These are phyloP conservation scores for Chinchilla lanigera DNA, from an alignment of 2,113 vertebrate species.

Conservation along the genomic window DNA sequence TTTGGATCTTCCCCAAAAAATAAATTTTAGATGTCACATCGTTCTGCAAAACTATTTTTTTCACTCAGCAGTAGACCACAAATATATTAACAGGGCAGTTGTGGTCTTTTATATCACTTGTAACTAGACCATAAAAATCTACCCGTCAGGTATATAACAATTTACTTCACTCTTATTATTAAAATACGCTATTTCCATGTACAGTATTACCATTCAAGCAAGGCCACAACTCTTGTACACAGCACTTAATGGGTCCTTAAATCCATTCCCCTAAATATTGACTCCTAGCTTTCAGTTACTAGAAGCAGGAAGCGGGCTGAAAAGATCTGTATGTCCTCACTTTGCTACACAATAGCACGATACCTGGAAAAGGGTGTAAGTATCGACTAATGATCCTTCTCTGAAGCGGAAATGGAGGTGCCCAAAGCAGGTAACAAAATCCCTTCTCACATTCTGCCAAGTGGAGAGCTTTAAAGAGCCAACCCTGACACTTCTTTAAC, in stretches of 20 bases:
- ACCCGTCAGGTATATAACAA: background rate
- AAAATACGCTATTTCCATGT: background rate
- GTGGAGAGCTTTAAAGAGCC: background rate
- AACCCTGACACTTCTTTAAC: slow-evolving; percentile 4
- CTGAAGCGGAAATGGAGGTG: background rate
- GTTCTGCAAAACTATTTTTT: background rate
- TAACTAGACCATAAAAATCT: slow-evolving; percentile 12
- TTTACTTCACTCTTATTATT: background rate
- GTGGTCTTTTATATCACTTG: slow-evolving; percentile 18
- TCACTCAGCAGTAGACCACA: slow-evolving; percentile 3
- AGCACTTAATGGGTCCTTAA: background rate
- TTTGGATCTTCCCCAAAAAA: background rate
- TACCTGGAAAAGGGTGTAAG: background rate
- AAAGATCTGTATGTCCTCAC: background rate
- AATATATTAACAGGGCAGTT: background rate
- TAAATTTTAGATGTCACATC: background rate
- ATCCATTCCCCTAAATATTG: slow-evolving; percentile 17
- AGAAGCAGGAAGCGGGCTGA: slow-evolving; percentile 8
- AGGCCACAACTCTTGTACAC: background rate
- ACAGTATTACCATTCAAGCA: slow-evolving; percentile 24
- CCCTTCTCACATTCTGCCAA: background rate
- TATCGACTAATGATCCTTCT: background rate
- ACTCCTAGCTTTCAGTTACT: background rate
- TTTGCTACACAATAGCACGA: background rate
- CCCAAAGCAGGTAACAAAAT: background rate